Evolutionary conservation across 2,113 vertebrate species (phyloP).

Genomic region (Lamprotornis superbus): DNA sequence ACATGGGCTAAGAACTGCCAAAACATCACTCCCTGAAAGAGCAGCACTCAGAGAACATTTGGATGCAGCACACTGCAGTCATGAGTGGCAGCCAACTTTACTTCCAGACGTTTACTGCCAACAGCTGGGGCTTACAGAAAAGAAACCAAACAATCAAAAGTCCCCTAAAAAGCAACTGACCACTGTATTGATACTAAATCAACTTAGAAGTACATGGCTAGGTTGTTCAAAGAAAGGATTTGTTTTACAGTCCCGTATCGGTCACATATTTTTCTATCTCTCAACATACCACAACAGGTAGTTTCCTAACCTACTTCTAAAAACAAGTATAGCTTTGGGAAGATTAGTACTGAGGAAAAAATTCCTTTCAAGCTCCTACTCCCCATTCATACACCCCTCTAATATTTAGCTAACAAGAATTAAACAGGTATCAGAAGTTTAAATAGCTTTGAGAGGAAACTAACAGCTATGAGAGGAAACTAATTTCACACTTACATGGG

Average conservation of each 20-base stretch:
- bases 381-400: not conserved
- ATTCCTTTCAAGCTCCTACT: not conserved
- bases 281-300: not conserved
- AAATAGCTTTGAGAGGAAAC: not conserved
- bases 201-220: not conserved
- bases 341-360: not conserved
- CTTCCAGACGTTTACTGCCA: not conserved
- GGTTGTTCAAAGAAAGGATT: not conserved
- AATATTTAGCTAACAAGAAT: not conserved
- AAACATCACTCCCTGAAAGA: accelerated
- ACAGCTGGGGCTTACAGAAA: not conserved
- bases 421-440: not conserved
- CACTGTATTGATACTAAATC: not conserved
- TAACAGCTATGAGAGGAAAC: not conserved
- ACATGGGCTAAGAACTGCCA: not conserved
- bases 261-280: not conserved
- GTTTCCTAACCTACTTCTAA: not conserved
- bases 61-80: not conserved
- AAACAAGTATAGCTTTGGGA: not conserved
- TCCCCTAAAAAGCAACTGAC: not conserved
- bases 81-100: not conserved
- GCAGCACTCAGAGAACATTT: not conserved
- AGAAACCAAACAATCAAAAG: not conserved
- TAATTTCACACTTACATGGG: not conserved
- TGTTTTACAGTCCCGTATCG: accelerated